Conservation (phyloP, 2,888 invertebrate genomes). For the Rhodophaea formosa region DNA sequence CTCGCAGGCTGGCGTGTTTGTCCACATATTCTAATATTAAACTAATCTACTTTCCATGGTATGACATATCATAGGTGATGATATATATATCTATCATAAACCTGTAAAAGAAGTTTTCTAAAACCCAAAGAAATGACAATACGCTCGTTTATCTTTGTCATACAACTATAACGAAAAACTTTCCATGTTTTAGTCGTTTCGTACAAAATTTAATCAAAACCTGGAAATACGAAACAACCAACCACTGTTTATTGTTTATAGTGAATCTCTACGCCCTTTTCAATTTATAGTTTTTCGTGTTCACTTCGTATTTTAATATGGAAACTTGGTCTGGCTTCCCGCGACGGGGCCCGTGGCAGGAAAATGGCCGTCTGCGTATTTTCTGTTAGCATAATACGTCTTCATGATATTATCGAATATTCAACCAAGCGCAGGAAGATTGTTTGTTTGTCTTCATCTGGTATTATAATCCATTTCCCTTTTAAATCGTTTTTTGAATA, state of each 20-base stretch:
- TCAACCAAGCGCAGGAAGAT: slow-evolving; percentile 38
- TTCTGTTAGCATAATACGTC: slow-evolving; percentile 50
- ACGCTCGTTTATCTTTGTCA: neutral
- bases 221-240: neutral
- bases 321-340: slow-evolving; percentile 37
- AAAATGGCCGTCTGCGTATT: slow-evolving; percentile 31
- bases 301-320: slow-evolving; percentile 38
- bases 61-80: too few species aligned
- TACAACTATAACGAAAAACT: slow-evolving; percentile 29
- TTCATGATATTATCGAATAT: slow-evolving; percentile 47
- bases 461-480: slow-evolving; percentile 27
- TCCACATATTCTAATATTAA: too few species aligned
- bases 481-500: too few species aligned
- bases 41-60: too few species aligned
- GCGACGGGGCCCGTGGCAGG: slow-evolving; percentile 18
- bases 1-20: too few species aligned
- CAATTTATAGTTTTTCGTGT: slow-evolving; percentile 39
- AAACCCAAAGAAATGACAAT: too few species aligned
- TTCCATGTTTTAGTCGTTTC: slow-evolving; percentile 5
- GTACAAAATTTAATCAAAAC: slow-evolving; percentile 8
- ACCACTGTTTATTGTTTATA: slow-evolving; percentile 35
- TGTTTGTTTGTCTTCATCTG: slow-evolving; percentile 45
- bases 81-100: too few species aligned
- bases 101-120: too few species aligned
- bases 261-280: slow-evolving; percentile 23